These are phyloP conservation scores for Brachypterus glaber DNA, from an alignment of 2,888 invertebrate species.

Conservation along the genomic window DNA sequence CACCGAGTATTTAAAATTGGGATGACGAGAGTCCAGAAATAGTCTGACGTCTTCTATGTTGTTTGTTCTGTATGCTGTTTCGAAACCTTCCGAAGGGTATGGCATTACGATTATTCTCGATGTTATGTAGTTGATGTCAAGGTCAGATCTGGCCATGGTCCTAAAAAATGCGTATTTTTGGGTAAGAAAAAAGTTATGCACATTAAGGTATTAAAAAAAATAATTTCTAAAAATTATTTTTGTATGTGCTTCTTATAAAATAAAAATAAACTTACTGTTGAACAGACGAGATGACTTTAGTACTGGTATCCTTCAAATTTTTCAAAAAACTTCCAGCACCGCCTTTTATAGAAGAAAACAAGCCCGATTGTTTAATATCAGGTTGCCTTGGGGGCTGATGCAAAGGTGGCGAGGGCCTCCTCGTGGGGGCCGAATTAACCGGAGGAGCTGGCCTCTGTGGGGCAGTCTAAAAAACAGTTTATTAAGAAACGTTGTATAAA, in stretches of 20 bases:
- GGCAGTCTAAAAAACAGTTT: too few species aligned
- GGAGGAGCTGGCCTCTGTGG: constrained; percentile 24
- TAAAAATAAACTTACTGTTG: constrained; percentile 58
- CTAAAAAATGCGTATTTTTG: constrained; percentile 45
- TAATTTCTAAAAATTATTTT: constrained; percentile 3
- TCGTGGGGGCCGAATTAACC: constrained; percentile 26
- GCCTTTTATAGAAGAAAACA: constrained; percentile 81
- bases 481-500: too few species aligned
- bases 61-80: constrained; percentile 86
- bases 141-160: constrained; percentile 74
- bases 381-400: constrained; percentile 32
- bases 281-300: constrained; percentile 94
- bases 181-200: too few species aligned
- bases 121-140: constrained; percentile 89
- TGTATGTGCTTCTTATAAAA: neutral
- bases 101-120: constrained; percentile 90
- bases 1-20: constrained; percentile 65
- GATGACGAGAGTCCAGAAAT: constrained; percentile 68
- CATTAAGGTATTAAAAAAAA: constrained; percentile 7
- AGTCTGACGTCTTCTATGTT: constrained; percentile 84
- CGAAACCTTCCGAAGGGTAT: constrained; percentile 87
- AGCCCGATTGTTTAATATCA: constrained; percentile 40
- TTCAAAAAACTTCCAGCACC: constrained; percentile 89
- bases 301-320: constrained; percentile 90
- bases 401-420: constrained; percentile 33